Conservation (phyloP, 2,113 vertebrate species). For the Hydropotes inermis region DNA sequence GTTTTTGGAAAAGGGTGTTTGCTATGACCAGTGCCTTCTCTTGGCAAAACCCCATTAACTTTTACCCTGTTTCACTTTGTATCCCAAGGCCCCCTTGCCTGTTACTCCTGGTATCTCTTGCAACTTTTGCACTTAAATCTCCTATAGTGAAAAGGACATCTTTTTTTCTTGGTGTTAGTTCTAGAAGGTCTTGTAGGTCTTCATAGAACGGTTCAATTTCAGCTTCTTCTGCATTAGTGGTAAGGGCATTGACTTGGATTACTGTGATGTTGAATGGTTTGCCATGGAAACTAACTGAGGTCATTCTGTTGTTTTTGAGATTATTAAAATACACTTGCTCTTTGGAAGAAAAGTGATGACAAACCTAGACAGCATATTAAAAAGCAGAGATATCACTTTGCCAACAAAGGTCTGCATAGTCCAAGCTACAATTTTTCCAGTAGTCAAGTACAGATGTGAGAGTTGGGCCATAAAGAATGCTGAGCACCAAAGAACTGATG, state of each 20-base stretch:
- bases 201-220: not conserved
- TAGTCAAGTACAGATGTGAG: not conserved
- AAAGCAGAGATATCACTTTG: not conserved
- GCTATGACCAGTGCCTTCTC: not conserved
- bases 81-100: not conserved
- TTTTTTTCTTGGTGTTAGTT: not conserved
- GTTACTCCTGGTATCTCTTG: not conserved
- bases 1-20: not conserved
- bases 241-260: not conserved
- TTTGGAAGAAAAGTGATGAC: not conserved
- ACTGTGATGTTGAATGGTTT: not conserved
- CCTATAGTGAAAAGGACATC: not conserved
- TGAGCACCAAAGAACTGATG: not conserved
- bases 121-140: not conserved
- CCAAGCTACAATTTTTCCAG: not conserved
- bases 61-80: not conserved
- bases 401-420: not conserved
- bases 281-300: not conserved
- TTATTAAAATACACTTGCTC: not conserved
- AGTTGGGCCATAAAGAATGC: not conserved
- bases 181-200: not conserved
- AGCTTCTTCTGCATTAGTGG: not conserved
- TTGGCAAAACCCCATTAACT: not conserved
- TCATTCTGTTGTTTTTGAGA: not conserved
- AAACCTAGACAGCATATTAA: not conserved